Conservation (phyloP, 2,797 vertebrate species). For the Hirundo rustica region DNA sequence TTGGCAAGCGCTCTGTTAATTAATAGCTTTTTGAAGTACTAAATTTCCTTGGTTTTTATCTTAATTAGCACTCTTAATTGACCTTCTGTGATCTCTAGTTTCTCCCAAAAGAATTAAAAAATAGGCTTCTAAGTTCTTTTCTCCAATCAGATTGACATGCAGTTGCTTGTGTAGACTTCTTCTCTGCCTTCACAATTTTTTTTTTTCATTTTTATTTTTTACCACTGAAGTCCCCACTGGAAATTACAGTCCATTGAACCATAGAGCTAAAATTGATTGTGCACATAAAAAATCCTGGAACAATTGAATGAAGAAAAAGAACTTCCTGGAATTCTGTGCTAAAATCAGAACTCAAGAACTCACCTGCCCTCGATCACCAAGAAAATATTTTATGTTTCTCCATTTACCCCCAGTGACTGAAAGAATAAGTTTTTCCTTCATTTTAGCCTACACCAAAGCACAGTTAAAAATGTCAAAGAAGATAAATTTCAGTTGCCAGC, state of each 20-base stretch:
- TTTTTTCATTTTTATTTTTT: background rate
- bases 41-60: background rate
- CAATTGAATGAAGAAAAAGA: conserved; percentile 15
- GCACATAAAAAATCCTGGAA: conserved; percentile 19
- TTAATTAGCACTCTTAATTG: conserved; percentile 55
- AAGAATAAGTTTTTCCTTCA: conserved; percentile 41
- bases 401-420: conserved; percentile 35
- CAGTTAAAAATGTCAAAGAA: conserved; percentile 12
- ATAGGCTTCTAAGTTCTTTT: background rate
- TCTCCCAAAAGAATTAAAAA: conserved; percentile 28
- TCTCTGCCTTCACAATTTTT: background rate
- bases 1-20: conserved; percentile 11
- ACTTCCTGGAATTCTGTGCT: background rate
- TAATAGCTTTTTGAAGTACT: conserved; percentile 28
- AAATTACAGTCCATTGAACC: conserved; percentile 20
- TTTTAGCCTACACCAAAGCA: conserved; percentile 12
- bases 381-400: conserved; percentile 24
- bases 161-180: background rate
- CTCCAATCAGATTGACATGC: background rate
- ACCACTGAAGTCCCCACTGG: background rate
- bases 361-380: conserved; percentile 29
- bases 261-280: conserved; percentile 6
- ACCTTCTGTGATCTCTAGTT: conserved; percentile 34
- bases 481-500: conserved; percentile 41
- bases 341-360: conserved; percentile 36